These are phyloP conservation scores for Cinclus cinclus DNA, from an alignment of 2,113 vertebrate genomes.

Conservation along the genomic window DNA sequence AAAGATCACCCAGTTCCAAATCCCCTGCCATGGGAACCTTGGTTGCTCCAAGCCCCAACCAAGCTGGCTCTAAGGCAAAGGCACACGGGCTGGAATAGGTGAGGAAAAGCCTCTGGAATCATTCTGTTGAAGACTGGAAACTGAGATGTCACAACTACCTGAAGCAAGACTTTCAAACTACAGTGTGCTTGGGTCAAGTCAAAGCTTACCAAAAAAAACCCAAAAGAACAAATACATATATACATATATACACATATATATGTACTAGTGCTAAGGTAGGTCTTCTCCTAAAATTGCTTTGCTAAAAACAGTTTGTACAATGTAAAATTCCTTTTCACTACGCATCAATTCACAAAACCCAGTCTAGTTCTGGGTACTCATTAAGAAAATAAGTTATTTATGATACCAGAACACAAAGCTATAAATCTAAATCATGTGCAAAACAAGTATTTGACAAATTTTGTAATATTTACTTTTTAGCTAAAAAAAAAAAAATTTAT, in stretches of 20 bases:
- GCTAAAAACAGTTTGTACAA: neutral
- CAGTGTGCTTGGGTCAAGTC: neutral
- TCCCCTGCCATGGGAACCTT: no score
- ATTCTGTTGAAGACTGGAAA: neutral
- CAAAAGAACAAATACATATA: neutral
- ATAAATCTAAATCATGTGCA: neutral
- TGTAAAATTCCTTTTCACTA: neutral
- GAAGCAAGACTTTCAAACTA: neutral
- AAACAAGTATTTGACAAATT: neutral
- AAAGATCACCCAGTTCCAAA: neutral
- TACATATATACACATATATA: no score
- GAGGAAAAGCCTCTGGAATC: neutral
- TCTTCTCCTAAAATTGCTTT: neutral
- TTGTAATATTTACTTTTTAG: neutral
- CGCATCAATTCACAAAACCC: neutral
- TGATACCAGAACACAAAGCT: neutral
- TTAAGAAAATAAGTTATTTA: neutral
- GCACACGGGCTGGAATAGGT: fast-evolving
- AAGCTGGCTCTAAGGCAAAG: neutral
- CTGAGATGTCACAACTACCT: neutral
- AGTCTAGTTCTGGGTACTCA: neutral
- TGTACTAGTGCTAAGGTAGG: neutral
- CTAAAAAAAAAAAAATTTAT: neutral
- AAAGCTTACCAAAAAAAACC: neutral
- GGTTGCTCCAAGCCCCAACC: neutral